Conservation (phyloP, 2,797 vertebrate genomes). For the Argentina silus region DNA sequence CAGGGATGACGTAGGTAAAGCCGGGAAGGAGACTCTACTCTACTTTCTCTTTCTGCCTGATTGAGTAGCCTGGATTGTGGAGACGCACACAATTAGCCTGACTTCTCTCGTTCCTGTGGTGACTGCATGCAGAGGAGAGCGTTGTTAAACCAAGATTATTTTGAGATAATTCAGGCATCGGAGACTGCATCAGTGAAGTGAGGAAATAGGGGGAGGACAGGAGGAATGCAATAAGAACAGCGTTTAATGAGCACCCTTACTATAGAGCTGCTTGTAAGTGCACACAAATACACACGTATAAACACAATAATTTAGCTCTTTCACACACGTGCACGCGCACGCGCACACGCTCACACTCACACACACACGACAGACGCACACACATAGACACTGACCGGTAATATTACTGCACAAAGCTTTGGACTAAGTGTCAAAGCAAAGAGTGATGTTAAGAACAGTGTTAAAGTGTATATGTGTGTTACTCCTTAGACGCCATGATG, state of each 20-base stretch:
- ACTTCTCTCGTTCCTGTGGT: conserved; percentile 45
- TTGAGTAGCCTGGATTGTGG: conserved; percentile 40
- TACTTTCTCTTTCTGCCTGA: conserved; percentile 36
- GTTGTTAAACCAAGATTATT: conserved; percentile 60
- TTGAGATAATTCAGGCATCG: conserved; percentile 60
- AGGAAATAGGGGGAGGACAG: conserved; percentile 14
- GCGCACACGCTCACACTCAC: no score
- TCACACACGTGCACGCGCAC: no score
- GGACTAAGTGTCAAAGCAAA: no score
- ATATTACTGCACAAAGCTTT: no score
- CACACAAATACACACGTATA: not conserved
- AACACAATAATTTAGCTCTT: no score
- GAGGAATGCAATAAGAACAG: conserved; percentile 23
- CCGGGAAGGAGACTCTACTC: not conserved
- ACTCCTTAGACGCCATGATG: no score
- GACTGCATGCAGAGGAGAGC: conserved; percentile 25
- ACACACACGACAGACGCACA: no score
- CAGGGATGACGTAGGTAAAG: not conserved
- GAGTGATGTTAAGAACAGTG: no score
- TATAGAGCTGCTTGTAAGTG: not conserved
- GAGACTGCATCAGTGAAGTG: conserved; percentile 44
- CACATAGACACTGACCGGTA: no score
- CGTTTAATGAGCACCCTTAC: not conserved
- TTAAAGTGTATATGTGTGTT: no score
- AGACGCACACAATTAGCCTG: conserved; percentile 55